Evolutionary conservation across 2,113 vertebrate genomes (phyloP).

Genomic region (Ginglymostoma cirratum): DNA sequence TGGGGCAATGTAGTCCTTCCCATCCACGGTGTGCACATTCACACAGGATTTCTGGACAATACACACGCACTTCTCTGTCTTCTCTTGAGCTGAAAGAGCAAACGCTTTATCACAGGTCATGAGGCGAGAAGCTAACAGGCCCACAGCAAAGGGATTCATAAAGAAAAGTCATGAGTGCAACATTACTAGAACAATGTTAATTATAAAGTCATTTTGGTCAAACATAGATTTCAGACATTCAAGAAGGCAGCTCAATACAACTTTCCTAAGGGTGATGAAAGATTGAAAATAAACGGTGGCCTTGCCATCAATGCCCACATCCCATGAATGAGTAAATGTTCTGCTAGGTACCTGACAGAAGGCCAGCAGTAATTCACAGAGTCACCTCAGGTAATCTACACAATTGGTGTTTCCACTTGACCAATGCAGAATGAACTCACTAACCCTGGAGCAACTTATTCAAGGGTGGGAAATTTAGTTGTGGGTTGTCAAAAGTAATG

Average conservation of each 20-base stretch:
- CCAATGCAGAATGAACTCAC: background rate
- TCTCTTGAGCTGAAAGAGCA: constrained; percentile 49
- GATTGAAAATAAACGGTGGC: too few relatives aligned
- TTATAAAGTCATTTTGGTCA: background rate
- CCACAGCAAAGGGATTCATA: background rate
- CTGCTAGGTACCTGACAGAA: background rate
- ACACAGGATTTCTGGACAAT: constrained; percentile 86
- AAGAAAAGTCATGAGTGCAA: background rate
- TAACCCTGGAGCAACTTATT: background rate
- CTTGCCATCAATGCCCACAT: background rate
- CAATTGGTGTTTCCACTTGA: background rate
- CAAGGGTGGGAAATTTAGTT: background rate
- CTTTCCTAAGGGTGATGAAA: background rate
- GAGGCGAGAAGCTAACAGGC: background rate
- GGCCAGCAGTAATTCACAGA: background rate
- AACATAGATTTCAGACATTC: background rate
- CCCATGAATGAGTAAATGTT: background rate
- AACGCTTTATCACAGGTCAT: background rate
- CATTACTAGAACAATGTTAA: background rate
- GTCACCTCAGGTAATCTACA: too few relatives aligned
- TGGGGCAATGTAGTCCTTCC: constrained; percentile 90
- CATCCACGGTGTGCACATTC: constrained; percentile 84
- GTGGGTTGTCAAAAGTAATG: background rate
- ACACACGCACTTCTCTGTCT: constrained; percentile 70
- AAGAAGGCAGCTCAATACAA: background rate